Evolutionary conservation across 1,140 invertebrate genomes (phyloP), one percentile per base, ranked within the genome.

Genomic region (Agrypnia vestita): DNA sequence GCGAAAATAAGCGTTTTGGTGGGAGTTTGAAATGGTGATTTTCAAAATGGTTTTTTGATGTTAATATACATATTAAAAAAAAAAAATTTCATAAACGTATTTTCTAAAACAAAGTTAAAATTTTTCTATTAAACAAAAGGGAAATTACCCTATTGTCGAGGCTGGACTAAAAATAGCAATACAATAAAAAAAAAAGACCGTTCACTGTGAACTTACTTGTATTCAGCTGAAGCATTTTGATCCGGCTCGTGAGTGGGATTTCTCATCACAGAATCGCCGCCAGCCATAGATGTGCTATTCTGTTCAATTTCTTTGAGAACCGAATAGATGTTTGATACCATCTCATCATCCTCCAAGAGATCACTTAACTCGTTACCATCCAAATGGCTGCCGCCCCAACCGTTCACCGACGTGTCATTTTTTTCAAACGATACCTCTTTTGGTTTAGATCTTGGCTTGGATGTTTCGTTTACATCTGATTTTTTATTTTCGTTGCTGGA

Each of bases 231-330:
- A 0, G 56, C 59, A 12, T 53, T 64, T 17, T 55, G 75, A 19
- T 76, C 35, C 7, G 17, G 11, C 6, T 64, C 71, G 9, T 69
- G 15, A 56, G 44, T 25, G 4, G 43, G n/a, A n/a, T 56, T 69
- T 17, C 61, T 56, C 9, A 44, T 21, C n/a, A 49, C 11, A 59
- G 44, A 44, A 43, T 76, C 74, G 1, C 74, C 74, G 0, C 44
- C 74, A 0, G 62, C 46, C 49, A 53, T 64, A 12, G 69, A 17
- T n/a, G 35, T 49, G 15, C 69, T 51, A n/a, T 76, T 62, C 11
- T 76, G 21, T 55, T 90, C 88, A 72, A 90, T 89, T 84, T 90
- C 89, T 83, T 89, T 88, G 15, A 90, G 79, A 86, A 89, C 89
- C 0, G 88, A 88, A 84, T 89, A 90, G 82, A 90, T 89, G 83